Percentiles rank a stretch among this genome's conserved stretches.
Conservation (phyloP, 2,113 vertebrate genomes). For the Calyptomena viridis region DNA sequence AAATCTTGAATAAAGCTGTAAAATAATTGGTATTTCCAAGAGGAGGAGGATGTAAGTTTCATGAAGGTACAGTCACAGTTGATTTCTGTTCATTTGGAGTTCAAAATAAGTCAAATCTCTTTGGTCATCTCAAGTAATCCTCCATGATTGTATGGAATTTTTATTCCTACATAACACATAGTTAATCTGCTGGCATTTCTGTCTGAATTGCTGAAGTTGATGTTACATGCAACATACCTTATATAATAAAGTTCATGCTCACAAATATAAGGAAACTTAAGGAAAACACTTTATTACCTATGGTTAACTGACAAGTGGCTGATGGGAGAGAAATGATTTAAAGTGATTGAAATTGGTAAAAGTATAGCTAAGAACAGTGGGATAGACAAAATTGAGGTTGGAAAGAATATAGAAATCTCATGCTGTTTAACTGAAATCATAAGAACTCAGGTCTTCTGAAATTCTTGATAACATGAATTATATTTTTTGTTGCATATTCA, state of each 20-base stretch:
- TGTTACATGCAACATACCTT: background rate
- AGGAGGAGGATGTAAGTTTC: background rate
- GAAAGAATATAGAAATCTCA: background rate
- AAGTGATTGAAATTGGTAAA: background rate
- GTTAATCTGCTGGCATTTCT: background rate
- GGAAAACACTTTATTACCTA: background rate
- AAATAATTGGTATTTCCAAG: background rate
- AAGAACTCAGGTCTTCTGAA: background rate
- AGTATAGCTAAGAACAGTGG: background rate
- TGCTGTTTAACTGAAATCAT: background rate
- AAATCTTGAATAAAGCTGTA: background rate
- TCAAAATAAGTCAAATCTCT: background rate
- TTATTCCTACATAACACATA: background rate
- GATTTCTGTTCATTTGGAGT: background rate
- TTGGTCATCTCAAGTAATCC: background rate
- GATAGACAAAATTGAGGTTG: background rate
- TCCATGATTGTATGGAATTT: background rate
- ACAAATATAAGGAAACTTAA: background rate
- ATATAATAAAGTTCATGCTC: background rate
- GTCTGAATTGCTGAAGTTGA: background rate
- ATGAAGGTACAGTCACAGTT: background rate
- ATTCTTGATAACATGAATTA: background rate
- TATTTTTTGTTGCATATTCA: background rate
- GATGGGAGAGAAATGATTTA: background rate
- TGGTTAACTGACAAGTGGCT: background rate